Conservation (phyloP, 2,888 invertebrate species). For the Yponomeuta malinellus region DNA sequence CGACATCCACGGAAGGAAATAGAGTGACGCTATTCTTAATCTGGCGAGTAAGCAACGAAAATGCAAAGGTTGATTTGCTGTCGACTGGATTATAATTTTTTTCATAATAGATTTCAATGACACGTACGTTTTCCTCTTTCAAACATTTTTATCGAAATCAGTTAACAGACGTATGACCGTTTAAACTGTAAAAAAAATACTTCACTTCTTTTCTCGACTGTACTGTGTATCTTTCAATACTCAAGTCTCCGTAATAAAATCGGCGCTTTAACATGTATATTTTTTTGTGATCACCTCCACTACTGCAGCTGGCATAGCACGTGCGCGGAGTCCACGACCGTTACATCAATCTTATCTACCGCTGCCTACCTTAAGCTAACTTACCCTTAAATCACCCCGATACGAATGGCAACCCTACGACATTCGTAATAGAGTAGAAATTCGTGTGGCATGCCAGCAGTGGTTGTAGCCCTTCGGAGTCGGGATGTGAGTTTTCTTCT, state of each 20-base stretch:
- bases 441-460: slow-evolving; percentile 21
- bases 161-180: no score
- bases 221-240: not conserved
- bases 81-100: no score
- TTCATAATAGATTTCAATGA: no score
- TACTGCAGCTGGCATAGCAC: slow-evolving; percentile 63
- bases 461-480: slow-evolving; percentile 21
- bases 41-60: no score
- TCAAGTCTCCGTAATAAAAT: not conserved
- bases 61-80: no score
- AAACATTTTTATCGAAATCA: no score
- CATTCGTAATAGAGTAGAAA: not conserved
- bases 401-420: not conserved
- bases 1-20: no score
- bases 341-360: slow-evolving; percentile 70
- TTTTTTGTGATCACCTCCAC: slow-evolving; percentile 24
- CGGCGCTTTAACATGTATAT: slow-evolving; percentile 7
- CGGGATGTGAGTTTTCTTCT: slow-evolving; percentile 24
- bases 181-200: not conserved
- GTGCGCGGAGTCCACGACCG: slow-evolving; percentile 65
- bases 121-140: no score
- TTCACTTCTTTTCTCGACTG: not conserved
- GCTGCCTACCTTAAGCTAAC: slow-evolving; percentile 50
- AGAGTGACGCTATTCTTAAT: no score
- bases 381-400: slow-evolving; percentile 31